phyloP scores from a whole-genome alignment of 2,113 vertebrate genomes.

The Casuarius casuarius region DNA sequence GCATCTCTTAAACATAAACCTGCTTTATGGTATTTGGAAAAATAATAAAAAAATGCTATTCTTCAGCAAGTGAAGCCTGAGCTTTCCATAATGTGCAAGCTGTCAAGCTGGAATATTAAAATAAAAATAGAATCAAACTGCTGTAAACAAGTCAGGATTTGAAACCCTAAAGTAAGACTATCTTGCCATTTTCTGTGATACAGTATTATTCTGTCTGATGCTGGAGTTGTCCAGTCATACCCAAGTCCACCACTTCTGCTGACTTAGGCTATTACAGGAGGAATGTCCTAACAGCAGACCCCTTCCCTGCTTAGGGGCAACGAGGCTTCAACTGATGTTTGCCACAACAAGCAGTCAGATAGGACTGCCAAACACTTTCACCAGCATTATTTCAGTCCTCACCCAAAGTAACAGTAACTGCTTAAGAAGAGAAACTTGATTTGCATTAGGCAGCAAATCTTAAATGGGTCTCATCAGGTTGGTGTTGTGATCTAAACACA shows the following conservation, averaged over 20 bases:
- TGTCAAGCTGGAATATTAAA: not conserved
- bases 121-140: not conserved
- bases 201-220: not conserved
- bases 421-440: not conserved
- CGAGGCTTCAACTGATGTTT: not conserved
- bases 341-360: not conserved
- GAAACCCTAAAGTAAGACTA: not conserved
- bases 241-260: not conserved
- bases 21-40: not conserved
- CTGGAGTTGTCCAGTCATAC: not conserved
- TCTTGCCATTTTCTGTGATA: not conserved
- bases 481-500: not conserved
- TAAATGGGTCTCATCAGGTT: not conserved
- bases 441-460: not conserved
- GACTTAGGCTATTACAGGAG: not conserved
- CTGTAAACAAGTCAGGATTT: not conserved
- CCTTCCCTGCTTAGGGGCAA: not conserved
- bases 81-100: not conserved
- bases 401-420: not conserved
- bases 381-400: not conserved
- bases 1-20: constrained; percentile 22
- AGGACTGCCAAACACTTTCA: too few relatives aligned
- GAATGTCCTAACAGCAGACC: not conserved
- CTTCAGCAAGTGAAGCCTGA: not conserved
- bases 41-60: not conserved